Base-by-base conservation (phyloP, 2,797 vertebrate genomes). In the Premnoplex brunnescens region DNA sequence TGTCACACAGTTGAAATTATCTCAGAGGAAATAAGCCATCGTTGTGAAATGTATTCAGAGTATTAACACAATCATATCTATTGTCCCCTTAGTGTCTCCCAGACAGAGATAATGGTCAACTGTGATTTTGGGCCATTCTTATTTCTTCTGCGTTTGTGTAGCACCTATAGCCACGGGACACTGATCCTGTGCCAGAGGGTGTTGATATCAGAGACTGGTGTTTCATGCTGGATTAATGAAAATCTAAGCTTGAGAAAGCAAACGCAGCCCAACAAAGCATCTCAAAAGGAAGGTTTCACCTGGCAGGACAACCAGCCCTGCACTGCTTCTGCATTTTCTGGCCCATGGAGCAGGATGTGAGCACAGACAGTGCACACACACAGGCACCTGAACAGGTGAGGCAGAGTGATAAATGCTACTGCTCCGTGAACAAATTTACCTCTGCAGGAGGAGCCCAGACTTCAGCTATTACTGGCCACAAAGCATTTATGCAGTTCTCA, bases 331-430 rank as follows among this genome's bases (percentile, higher is more conserved):
- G 9, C 63, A 2, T 88, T 78, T 86, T 67, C 62, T 60, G 58
- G 22, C 19, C 9, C 0, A 0, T 18, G 30, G 46, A 41, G 44
- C 1, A 0, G 18, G 16, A 4, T 32, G 21, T 77, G 28, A 48
- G 39, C 44, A 24, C 18, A 22, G 26, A 18, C 1, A 1, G 2
- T 16, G 43, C 1, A 1, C 19, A 30, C 12, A 4, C 18, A 3
- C 9, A 4, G 12, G 41, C 24, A 26, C 14, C 74, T 62, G 62
- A 24, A 15, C 23, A 44, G 24, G 39, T 49, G 20, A 63, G 34
- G 39, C 10, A 54, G 26, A 77, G 17, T 12, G 7, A 30, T 0
- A 14, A 21, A 15, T 5, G 34, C 13, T 37, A 2, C 18, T 43
- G 76, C 36, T 51, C 39, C 84, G 62, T 1, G 3, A 49, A 34